Evolutionary conservation across 2,797 vertebrate species (phyloP).

Genomic region (Somateria mollissima): DNA sequence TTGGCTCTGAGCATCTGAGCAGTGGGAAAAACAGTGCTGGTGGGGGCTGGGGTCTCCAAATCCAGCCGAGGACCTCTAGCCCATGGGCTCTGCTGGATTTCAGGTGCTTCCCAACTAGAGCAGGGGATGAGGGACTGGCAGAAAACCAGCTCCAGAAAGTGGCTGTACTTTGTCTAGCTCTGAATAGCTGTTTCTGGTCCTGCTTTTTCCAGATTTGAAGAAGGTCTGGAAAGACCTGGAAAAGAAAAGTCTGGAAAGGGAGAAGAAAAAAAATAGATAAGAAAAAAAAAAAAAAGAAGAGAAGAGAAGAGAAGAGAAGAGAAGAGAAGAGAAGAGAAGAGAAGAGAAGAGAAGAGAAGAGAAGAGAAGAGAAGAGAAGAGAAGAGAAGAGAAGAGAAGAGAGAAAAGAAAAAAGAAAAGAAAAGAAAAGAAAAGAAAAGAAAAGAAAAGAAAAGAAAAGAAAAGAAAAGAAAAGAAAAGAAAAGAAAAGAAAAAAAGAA

Average conservation of each 20-base stretch:
- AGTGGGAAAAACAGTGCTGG: background rate
- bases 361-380: too few relatives aligned
- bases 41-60: background rate
- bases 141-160: background rate
- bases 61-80: background rate
- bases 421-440: background rate
- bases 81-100: background rate
- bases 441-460: background rate
- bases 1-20: background rate
- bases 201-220: background rate
- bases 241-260: too few relatives aligned
- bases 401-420: background rate
- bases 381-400: background rate
- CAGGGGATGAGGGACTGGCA: background rate
- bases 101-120: background rate
- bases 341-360: accelerated
- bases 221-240: background rate
- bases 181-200: background rate
- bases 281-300: background rate
- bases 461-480: background rate
- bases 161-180: background rate
- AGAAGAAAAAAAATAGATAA: background rate
- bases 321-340: background rate
- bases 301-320: too few relatives aligned
- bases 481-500: too few relatives aligned